A percentile compares a stretch with the other conserved stretches of the same genome.
Conservation (phyloP, 1,140 invertebrate genomes). For the Helicorthomorpha holstii region DNA sequence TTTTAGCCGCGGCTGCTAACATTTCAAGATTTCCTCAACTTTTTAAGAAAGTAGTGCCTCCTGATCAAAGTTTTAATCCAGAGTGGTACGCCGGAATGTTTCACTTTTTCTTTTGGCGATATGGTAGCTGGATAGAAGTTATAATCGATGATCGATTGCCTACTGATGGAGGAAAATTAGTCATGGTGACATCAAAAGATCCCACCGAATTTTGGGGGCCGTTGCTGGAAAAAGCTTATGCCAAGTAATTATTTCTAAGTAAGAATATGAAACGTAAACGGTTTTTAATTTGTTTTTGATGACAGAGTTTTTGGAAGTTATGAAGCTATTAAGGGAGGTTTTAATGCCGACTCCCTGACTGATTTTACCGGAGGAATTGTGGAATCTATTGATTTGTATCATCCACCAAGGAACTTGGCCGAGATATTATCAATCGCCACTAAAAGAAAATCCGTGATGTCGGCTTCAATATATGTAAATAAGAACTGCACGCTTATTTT, state of each 20-base stretch:
- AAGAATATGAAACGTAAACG: too few relatives aligned
- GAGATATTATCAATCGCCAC: slow-evolving; percentile 30
- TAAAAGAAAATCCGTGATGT: slow-evolving; percentile 33
- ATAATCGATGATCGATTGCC: slow-evolving; percentile 36
- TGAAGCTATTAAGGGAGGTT: slow-evolving; percentile 23
- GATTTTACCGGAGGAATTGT: slow-evolving; percentile 39
- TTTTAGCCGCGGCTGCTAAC: slow-evolving; percentile 46
- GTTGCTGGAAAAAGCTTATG: slow-evolving; percentile 29
- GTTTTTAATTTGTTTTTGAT: too few relatives aligned
- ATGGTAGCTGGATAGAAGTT: slow-evolving; percentile 30
- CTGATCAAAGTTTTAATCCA: slow-evolving; percentile 45
- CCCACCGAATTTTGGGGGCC: slow-evolving; percentile 28
- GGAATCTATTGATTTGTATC: slow-evolving; percentile 18
- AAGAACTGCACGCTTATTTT: too few relatives aligned
- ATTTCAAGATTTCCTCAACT: slow-evolving; percentile 45
- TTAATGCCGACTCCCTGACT: slow-evolving; percentile 33
- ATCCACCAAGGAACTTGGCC: slow-evolving; percentile 24
- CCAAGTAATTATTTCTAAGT: slow-evolving; percentile 26
- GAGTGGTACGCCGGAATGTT: slow-evolving; percentile 31
- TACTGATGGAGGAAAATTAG: slow-evolving; percentile 28
- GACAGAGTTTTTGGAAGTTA: slow-evolving; percentile 14
- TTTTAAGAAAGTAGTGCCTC: slow-evolving; percentile 44
- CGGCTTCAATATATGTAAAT: slow-evolving; percentile 34
- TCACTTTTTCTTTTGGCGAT: slow-evolving; percentile 31
- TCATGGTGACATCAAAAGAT: slow-evolving; percentile 32